Percentiles rank a stretch among this genome's conserved stretches.
Conservation (phyloP, 2,888 invertebrate genomes). For the Ashinkailepas kermadecensis region DNA sequence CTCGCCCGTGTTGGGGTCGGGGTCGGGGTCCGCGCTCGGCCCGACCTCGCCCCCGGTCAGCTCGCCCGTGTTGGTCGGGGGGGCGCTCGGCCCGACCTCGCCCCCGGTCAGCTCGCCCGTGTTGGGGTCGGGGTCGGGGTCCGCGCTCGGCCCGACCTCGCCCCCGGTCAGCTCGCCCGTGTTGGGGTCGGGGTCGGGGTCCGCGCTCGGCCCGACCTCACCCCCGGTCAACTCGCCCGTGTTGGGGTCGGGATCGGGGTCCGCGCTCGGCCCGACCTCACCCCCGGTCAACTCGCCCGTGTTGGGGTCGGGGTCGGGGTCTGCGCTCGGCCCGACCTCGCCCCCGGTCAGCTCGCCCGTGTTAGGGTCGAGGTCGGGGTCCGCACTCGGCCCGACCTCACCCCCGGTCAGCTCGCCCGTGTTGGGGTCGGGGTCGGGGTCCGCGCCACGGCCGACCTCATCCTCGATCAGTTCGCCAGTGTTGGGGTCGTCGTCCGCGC, state of each 20-base stretch:
- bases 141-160: neutral
- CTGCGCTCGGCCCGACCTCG: neutral
- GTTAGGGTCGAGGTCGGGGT: neutral
- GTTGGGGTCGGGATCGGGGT: neutral
- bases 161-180: neutral
- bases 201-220: neutral
- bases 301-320: neutral
- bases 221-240: neutral
- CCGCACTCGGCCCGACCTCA: neutral
- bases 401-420: neutral
- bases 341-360: neutral
- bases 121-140: neutral
- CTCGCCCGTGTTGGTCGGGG: neutral
- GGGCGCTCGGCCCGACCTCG: no score
- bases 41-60: neutral
- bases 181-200: neutral
- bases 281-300: neutral
- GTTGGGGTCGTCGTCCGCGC: neutral
- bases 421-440: neutral
- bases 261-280: neutral
- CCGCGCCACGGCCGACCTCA: neutral
- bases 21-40: neutral
- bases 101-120: neutral
- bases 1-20: neutral
- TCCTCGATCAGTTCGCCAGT: neutral